Evolutionary conservation across 2,888 invertebrate species (phyloP).

Genomic region (Masnerella sp.): DNA sequence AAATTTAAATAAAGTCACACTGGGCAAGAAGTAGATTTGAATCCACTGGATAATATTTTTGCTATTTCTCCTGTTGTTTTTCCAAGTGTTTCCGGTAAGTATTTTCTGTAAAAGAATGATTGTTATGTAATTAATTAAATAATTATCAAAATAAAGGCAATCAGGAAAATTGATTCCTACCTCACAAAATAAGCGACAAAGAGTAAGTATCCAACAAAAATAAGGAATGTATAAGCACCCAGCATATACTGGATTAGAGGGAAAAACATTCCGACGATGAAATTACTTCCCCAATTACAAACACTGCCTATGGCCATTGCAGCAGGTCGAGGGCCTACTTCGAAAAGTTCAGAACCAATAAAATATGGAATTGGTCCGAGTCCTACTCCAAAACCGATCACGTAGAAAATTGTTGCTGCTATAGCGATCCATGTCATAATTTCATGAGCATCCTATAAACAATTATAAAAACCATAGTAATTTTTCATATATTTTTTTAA

Average conservation of each 20-base stretch:
- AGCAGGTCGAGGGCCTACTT: slow-evolving; percentile 88
- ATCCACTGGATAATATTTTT: no score
- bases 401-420: not conserved
- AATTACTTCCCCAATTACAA: slow-evolving; percentile 93
- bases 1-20: no score
- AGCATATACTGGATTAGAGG: slow-evolving; percentile 82
- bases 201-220: slow-evolving; percentile 82
- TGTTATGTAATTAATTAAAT: no score
- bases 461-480: no score
- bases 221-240: slow-evolving; percentile 86
- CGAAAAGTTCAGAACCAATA: slow-evolving; percentile 91
- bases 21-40: no score
- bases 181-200: no score
- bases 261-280: slow-evolving; percentile 89
- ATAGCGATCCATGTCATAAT: not conserved
- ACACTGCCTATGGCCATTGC: slow-evolving; percentile 93
- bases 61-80: no score
- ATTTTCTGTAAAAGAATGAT: no score
- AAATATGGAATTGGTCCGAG: slow-evolving; percentile 93
- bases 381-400: slow-evolving; percentile 82
- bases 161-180: no score
- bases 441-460: not conserved
- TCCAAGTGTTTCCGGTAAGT: no score
- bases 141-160: no score
- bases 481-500: not conserved